Base-by-base conservation (phyloP, 2,113 vertebrate species). In the Rhizomys pruinosus region DNA sequence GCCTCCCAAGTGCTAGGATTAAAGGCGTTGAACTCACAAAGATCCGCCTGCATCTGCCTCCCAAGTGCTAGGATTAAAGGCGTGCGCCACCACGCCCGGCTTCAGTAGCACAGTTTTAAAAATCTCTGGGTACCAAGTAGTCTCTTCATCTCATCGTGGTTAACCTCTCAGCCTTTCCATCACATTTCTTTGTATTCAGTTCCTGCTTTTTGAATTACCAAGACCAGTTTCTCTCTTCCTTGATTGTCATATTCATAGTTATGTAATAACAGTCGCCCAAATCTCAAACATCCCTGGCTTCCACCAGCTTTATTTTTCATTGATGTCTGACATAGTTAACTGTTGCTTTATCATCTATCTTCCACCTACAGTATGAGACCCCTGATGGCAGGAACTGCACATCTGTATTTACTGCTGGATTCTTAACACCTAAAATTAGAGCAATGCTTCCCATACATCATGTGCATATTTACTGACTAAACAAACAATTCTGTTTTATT, bases 381-480 rank as follows among this genome's bases (percentile, higher is more conserved):
- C 44, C n/a, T n/a, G 29, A 44, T 16, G 44, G 27, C 15, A 82
- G 39, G 55, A 93, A 71, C 52, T 42, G 11, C 34, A 47, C 39
- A 23, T 66, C 52, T 76, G 42, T 57, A 20, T 57, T 72, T n/a
- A 22, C 61, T 29, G 29, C 52, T 47, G 27, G 72, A 86, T 66
- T 84, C 39, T 11, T 29, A 91, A 39, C 39, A 90, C 71, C 66
- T 88, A 76, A 39, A 89, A 93, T 78, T 61, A 86, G 55, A n/a
- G 52, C n/a, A 52, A 44, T 27, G 27, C 32, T n/a, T n/a, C n/a
- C n/a, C n/a, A n/a, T 59, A 77, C 34, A 37, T 13, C 47, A 8
- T 22, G n/a, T n/a, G n/a, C n/a, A n/a, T n/a, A n/a, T n/a, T n/a
- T n/a, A n/a, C n/a, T n/a, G n/a, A n/a, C n/a, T n/a, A n/a, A n/a